Evolutionary conservation across 2,113 vertebrate species (phyloP), one percentile per base, ranked within the genome.

Genomic region (Elachura formosa): DNA sequence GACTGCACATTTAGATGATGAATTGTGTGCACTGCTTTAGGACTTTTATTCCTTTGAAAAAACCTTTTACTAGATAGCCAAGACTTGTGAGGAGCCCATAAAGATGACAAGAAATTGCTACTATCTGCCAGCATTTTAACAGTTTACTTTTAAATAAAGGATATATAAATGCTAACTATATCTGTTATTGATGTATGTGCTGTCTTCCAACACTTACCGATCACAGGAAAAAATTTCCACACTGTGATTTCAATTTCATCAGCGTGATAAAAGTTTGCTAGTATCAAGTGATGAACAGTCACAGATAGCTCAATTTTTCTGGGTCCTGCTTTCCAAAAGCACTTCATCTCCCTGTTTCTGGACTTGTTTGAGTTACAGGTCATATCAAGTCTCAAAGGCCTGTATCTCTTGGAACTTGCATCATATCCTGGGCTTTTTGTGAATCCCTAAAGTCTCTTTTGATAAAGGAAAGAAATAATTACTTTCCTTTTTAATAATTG

Each of bases 241-340:
- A 13, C 10, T 34, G 3, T 72, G 22, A 45, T 68, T 84, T 79
- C 26, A 29, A 5, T 73, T 61, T 76, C 8, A 12, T 40, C 33
- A 28, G 9, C 43, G 41, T 83, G n/a, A 69, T 80, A 83, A 26
- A 76, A 66, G 6, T 86, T 90, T 84, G 16, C 7, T 45, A 29
- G 5, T 61, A 19, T 56, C 22, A 20, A 13, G 3, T 12, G 4
- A 79, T 40, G 38, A 80, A 40, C 7, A 61, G 28, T 52, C 28
- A 29, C 20, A 36, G 0, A 0, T 5, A 76, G 25, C 17, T 14
- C 10, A 19, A 14, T 62, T 36, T 21, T 21, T 82, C 40, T 20
- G 31, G 16, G 33, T 51, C 19, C 33, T 76, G 40, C 13, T 88
- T 90, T 83, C 24, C 20, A n/a, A 66, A 92, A 68, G 22, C 34